A percentile compares a stretch with the other conserved stretches of the same genome.
Evolutionary conservation across 2,888 invertebrate species (phyloP).

Genomic region (Cyclophora albipunctata): DNA sequence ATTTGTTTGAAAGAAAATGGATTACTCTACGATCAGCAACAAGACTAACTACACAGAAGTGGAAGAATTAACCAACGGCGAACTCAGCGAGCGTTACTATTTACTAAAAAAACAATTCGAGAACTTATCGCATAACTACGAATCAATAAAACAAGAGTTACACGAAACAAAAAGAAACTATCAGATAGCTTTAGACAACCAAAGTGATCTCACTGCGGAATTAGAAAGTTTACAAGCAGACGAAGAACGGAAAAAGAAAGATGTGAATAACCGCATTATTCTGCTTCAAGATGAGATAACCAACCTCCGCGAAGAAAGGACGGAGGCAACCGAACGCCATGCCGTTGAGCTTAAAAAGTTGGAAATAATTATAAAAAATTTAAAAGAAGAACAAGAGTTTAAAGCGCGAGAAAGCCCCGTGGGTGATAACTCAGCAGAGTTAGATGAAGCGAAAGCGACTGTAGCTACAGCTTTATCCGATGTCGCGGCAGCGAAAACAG

Average conservation of each 20-base stretch:
- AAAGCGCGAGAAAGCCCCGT: conserved; percentile 46
- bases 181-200: conserved; percentile 61
- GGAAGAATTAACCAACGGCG: conserved; percentile 55
- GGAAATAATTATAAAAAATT: conserved; percentile 41
- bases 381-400: conserved; percentile 49
- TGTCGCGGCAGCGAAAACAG: conserved; percentile 39
- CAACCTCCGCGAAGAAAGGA: conserved; percentile 43
- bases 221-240: conserved; percentile 57
- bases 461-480: conserved; percentile 42
- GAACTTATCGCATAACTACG: conserved; percentile 47
- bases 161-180: conserved; percentile 59
- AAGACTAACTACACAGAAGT: conserved; percentile 54
- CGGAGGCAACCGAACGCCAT: conserved; percentile 45
- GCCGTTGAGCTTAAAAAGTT: conserved; percentile 46
- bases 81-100: conserved; percentile 56
- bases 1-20: conserved; percentile 33
- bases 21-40: conserved; percentile 65
- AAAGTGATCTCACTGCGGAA: conserved; percentile 58
- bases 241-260: conserved; percentile 41
- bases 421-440: conserved; percentile 42
- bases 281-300: conserved; percentile 59
- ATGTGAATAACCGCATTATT: conserved; percentile 43
- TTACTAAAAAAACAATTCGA: conserved; percentile 60
- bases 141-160: conserved; percentile 59
- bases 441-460: conserved; percentile 49